Base-by-base conservation (phyloP, 2,888 invertebrate genomes). In the Eristalinus sepulchralis region DNA sequence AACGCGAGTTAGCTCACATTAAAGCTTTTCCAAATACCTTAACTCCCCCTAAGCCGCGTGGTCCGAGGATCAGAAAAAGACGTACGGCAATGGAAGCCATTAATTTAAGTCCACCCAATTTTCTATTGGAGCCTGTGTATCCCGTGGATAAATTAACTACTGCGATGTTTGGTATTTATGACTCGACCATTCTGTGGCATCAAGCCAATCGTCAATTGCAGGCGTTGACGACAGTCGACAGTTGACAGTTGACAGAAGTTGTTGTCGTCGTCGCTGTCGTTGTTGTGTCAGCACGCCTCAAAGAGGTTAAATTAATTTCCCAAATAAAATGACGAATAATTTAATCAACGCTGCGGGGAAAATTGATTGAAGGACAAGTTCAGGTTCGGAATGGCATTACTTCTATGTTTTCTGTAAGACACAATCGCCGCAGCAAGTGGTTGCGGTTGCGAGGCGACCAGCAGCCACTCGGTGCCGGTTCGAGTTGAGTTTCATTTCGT, bases 281-380 rank as follows among this genome's bases (percentile, higher is more conserved):
- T n/a, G 39, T 66, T 2, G 24, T 68, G 68, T 59, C 68, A 36
- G 10, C 34, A 24, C 20, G 27, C 47, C 31, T 31, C 34, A 20
- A 68, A n/a, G 34, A 59, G 34, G 34, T 68, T 57, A 57, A 68
- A 68, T 68, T 68, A 36, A 68, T 68, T 68, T 59, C 36, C 57
- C 57, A 33, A 68, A 68, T 68, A 57, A 34, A 68, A 57, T 57
- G 57, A n/a, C 68, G 24, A 36, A 57, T 36, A 59, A 68, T 34
- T 34, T 68, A 5, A 27, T 68, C n/a, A 57, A 57, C 22, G 33
- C 13, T 17, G 55, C 34, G 6, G 22, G 10, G 57, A 27, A 57
- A 34, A 34, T 68, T 57, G 17, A 22, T 68, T 57, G 34, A 55
- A 22, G 9, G 55, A 2, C 67, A 67, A 67, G 67, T 67, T 55